A percentile compares a stretch with the other conserved stretches of the same genome.
phyloP scores from a whole-genome alignment of 2,888 invertebrate species.

The Diadegma fenestrale region DNA sequence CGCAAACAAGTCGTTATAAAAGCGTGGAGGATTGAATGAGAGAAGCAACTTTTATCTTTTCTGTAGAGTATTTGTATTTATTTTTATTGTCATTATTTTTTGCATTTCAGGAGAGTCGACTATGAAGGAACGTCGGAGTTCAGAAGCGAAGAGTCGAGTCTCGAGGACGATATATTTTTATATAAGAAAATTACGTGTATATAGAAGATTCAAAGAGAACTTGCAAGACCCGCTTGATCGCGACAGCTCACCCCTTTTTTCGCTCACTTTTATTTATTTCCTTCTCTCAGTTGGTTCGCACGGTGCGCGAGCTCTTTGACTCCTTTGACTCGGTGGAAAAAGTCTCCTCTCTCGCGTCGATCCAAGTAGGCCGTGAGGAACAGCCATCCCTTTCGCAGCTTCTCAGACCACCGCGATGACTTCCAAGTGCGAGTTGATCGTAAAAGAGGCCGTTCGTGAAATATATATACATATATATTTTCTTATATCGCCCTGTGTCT shows the following conservation, averaged over 20 bases:
- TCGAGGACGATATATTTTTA: neutral
- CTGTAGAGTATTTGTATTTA: constrained; percentile 5
- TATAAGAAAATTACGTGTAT: constrained; percentile 26
- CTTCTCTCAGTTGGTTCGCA: constrained; percentile 10
- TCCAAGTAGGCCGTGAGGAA: constrained; percentile 49
- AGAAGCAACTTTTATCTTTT: constrained; percentile 19
- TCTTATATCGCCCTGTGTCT: neutral
- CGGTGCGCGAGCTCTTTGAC: constrained; percentile 60
- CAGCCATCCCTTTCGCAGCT: constrained; percentile 20
- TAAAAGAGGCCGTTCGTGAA: neutral
- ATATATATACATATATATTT: neutral
- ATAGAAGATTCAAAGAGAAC: constrained; percentile 59
- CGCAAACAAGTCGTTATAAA: neutral
- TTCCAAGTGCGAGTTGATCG: constrained; percentile 45
- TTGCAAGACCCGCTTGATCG: constrained; percentile 60
- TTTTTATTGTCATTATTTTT: constrained; percentile 25
- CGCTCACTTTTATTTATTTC: constrained; percentile 49
- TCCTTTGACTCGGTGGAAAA: constrained; percentile 57
- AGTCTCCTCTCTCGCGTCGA: constrained; percentile 33
- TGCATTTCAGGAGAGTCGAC: constrained; percentile 8
- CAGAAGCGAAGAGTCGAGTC: neutral
- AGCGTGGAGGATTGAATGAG: constrained; percentile 11
- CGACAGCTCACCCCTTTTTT: constrained; percentile 58
- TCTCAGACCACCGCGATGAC: constrained; percentile 28
- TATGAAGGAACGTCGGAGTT: neutral